phyloP scores from a whole-genome alignment of 2,113 vertebrate species.

The Emydura subglobosa region DNA sequence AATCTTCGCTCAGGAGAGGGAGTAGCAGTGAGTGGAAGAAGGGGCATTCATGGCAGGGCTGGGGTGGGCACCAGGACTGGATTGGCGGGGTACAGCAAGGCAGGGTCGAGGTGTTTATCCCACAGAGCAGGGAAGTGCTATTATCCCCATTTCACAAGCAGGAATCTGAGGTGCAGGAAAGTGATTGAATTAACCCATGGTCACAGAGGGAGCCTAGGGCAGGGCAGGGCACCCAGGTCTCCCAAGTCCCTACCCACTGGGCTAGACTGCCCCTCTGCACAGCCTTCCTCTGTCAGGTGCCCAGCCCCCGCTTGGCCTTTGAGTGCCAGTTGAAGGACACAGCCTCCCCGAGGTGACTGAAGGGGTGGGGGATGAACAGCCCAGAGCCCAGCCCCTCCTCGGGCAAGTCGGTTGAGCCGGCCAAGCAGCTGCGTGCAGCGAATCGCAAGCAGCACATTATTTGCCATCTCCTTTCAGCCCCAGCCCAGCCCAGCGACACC shows the following conservation, averaged over 20 bases:
- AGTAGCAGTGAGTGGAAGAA: not conserved
- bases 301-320: not conserved
- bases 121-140: not conserved
- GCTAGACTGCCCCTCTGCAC: not conserved
- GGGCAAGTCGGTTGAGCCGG: not conserved
- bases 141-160: not conserved
- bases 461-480: not conserved
- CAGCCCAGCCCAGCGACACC: not conserved
- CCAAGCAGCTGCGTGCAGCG: not conserved
- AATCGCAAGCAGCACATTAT: not conserved
- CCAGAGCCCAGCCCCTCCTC: too few relatives aligned
- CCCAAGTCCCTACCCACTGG: not conserved
- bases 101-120: not conserved
- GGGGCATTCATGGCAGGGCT: not conserved
- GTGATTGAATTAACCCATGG: not conserved
- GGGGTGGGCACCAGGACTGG: not conserved
- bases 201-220: not conserved
- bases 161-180: not conserved
- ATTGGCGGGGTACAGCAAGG: not conserved
- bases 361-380: not conserved
- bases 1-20: too few relatives aligned
- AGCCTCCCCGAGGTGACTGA: not conserved
- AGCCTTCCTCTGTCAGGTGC: not conserved
- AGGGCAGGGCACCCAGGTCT: not conserved
- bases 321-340: not conserved